Evolutionary conservation across 2,797 vertebrate species (phyloP), one percentile per base, ranked within the genome.

Genomic region (Micromesistius poutassou): DNA sequence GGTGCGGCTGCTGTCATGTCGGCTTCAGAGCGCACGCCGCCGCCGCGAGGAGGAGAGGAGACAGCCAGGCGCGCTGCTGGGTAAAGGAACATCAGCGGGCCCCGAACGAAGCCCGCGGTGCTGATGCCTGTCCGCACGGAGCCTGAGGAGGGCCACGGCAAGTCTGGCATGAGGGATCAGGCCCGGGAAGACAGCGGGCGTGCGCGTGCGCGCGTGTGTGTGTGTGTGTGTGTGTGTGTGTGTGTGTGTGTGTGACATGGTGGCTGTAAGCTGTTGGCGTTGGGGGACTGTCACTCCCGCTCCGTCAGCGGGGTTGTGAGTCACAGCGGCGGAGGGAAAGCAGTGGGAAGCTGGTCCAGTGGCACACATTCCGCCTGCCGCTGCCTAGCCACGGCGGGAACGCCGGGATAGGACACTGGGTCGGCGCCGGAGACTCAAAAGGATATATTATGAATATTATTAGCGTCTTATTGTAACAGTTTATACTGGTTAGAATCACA

Each of bases 31-130:
- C 86, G 81, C 83, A 85, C 89, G 83, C 83, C 87, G 83, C 83
- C 87, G 87, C 83, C 81, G 83, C 84, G 86, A 89, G 86, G 16
- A 55, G 46, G 84, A 50, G 80, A 88, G 83, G 77, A 85, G 91
- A 90, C 89, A 88, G 82, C 82, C 90, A 81, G 91, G 4, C 89
- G 85, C 46, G 66, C 80, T 77, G 4, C 16, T 55, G 2, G 81
- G 88, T 87, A 89, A 91, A 90, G 89, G 84, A 87, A 90, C 77
- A 81, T 89, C 91, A 89, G 87, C 88, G 86, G 78, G 33, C 80
- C 84, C 46, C 22, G 46, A 55, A 55, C 46, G 79, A 9, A 22
- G 78, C 89, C 83, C 85, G 85, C 83, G 87, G 74, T 81, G 84
- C 78, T 87, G 90, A 87, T 79, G 87, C 74, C 82, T 68, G n/a